Evolutionary conservation across 2,113 vertebrate genomes (phyloP).

Genomic region (Ceyx cyanopectus): DNA sequence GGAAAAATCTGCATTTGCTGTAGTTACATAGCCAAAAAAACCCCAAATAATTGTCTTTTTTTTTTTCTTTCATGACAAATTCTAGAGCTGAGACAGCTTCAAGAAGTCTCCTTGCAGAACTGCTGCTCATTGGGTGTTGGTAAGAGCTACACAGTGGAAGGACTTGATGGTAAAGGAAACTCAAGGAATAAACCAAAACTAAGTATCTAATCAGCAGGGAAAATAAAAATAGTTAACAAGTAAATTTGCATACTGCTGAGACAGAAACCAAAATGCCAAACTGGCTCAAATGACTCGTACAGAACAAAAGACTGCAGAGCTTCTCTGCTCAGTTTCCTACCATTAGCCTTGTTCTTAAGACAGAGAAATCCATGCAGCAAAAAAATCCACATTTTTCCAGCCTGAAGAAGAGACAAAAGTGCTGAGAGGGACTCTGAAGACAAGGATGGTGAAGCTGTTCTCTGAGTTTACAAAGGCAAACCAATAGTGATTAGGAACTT

Average conservation of each 20-base stretch:
- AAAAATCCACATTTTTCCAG: background rate
- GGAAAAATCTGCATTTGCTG: background rate
- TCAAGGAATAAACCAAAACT: background rate
- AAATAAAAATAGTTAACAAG: background rate
- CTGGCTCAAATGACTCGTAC: background rate
- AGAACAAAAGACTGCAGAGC: background rate
- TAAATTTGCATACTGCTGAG: conserved; percentile 3
- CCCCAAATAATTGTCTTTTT: background rate
- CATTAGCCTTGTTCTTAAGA: background rate
- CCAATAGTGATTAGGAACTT: background rate
- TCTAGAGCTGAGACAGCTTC: fast-evolving
- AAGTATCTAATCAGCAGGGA: background rate
- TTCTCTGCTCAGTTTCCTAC: background rate
- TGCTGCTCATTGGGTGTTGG: background rate
- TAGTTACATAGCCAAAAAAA: background rate
- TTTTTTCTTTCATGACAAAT: background rate
- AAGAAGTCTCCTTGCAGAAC: background rate
- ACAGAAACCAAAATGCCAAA: background rate
- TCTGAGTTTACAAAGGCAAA: background rate
- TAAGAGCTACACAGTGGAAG: background rate
- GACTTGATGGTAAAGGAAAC: background rate
- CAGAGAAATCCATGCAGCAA: background rate
- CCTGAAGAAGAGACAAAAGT: background rate
- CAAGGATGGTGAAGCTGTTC: fast-evolving
- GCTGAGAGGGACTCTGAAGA: background rate